Base-by-base conservation (phyloP, 2,113 vertebrate species). In the Ochotona princeps region DNA sequence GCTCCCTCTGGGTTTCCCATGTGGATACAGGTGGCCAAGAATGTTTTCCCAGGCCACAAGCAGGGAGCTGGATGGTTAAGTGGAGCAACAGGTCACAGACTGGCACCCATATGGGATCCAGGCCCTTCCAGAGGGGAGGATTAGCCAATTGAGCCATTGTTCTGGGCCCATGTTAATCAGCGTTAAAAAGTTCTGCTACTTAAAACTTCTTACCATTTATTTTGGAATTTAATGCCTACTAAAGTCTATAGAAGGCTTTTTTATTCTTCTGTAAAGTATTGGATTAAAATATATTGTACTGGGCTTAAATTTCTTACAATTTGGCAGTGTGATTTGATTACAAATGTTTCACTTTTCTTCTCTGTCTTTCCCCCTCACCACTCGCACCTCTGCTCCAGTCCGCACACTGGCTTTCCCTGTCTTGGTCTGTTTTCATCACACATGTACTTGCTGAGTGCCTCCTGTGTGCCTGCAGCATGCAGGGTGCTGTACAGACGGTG, bases 171-270 rank as follows among this genome's bases (percentile, higher is more conserved):
- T 80, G 67, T 86, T 95, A 86, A 70, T 90, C 44, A 87, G 4
- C 47, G 76, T 82, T 75, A 18, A 51, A 79, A 69, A 35, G 23
- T 35, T 79, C 38, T 88, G 21, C 74, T 35, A 3, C 63, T 84
- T 85, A 91, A 67, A 85, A 75, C 72, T 65, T 89, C 82, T 87
- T 87, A 80, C 66, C 38, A 87, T 65, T 88, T 93, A 28, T 54
- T 91, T 76, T 87, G 38, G 26, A 75, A 81, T 93, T 90, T 92
- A 94, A 81, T 81, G 15, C 72, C 72, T 66, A 61, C 4, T 47
- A 32, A 79, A 80, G 26, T 23, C 13, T 54, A 73, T 28, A 72
- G 73, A 44, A 28, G 49, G 73, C 67, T 73, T 2, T 44, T 60
- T 89, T 47, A 67, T 67, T 47, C 74, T 20, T 88, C 26, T 78